A percentile compares a stretch with the other conserved stretches of the same genome.
phyloP scores from a whole-genome alignment of 2,113 vertebrate species.

The Hypomesus transpacificus region DNA sequence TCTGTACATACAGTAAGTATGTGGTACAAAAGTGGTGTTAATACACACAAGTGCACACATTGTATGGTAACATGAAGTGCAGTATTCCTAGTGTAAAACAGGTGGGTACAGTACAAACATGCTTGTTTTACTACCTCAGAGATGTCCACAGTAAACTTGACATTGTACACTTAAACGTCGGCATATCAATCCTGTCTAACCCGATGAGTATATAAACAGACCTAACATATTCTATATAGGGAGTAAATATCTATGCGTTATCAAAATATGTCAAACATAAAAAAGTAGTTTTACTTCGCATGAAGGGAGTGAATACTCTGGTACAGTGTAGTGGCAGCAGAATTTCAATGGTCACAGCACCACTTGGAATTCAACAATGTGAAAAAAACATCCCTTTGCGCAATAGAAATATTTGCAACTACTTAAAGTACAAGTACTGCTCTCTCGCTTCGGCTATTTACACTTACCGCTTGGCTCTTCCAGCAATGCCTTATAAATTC shows the following conservation, averaged over 20 bases:
- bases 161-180: conserved; percentile 65
- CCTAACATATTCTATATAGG: conserved; percentile 41
- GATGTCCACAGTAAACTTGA: conserved; percentile 61
- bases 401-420: conserved; percentile 43
- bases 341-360: conserved; percentile 57
- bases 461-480: conserved; percentile 52
- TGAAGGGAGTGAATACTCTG: conserved; percentile 20
- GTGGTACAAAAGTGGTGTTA: conserved; percentile 4
- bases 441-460: conserved; percentile 61
- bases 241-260: conserved; percentile 51
- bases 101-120: conserved; percentile 62
- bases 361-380: conserved; percentile 50
- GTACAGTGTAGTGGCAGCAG: conserved; percentile 46
- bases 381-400: conserved; percentile 29
- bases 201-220: conserved; percentile 55
- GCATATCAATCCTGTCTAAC: conserved; percentile 57
- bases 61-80: conserved; percentile 48
- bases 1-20: no score
- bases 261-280: conserved; percentile 57
- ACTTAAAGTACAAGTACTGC: conserved; percentile 43
- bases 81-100: conserved; percentile 40
- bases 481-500: conserved; percentile 58
- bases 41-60: conserved; percentile 52
- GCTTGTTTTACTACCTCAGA: conserved; percentile 55
- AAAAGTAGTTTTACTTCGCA: conserved; percentile 14